These are phyloP conservation scores for Sarcophaga peregrina DNA, from an alignment of 1,140 invertebrate species.

Conservation along the genomic window DNA sequence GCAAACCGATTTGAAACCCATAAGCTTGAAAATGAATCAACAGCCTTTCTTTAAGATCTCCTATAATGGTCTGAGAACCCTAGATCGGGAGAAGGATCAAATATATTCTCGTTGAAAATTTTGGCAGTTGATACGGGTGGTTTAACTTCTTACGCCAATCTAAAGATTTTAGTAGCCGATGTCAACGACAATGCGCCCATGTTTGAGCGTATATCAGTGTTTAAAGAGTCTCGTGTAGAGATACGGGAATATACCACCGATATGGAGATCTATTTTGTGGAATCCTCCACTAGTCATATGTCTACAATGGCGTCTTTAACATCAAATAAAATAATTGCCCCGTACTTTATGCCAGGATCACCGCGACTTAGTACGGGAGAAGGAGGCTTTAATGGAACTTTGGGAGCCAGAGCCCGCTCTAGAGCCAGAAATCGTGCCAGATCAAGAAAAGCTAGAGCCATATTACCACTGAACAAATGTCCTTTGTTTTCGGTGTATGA, in stretches of 20 bases:
- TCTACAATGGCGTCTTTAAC: conserved; percentile 49
- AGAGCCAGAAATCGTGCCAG: conserved; percentile 28
- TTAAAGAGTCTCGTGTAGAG: conserved; percentile 74
- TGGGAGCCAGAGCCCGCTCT: neutral
- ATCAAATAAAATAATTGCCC: conserved; percentile 56
- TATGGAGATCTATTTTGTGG: conserved; percentile 70
- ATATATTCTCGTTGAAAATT: conserved; percentile 76
- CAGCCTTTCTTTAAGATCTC: conserved; percentile 59
- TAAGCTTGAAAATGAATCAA: conserved; percentile 54
- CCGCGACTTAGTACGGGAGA: conserved; percentile 52
- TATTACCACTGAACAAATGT: conserved; percentile 49
- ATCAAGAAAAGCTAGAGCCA: conserved; percentile 37
- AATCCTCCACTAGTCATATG: conserved; percentile 50
- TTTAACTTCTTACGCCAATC: conserved; percentile 75
- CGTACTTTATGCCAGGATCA: conserved; percentile 60
- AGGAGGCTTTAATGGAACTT: conserved; percentile 32
- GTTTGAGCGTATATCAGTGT: conserved; percentile 75
- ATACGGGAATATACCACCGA: conserved; percentile 72
- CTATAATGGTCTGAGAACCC: conserved; percentile 68
- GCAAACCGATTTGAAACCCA: conserved; percentile 59
- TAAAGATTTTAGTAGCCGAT: conserved; percentile 80
- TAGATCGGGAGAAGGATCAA: conserved; percentile 81
- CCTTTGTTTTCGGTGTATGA: conserved; percentile 80
- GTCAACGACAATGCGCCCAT: conserved; percentile 86
- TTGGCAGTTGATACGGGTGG: conserved; percentile 82